Evolutionary conservation across 2,888 invertebrate genomes (phyloP), one percentile per base, ranked within the genome.

Genomic region (Cheilosia variabilis): DNA sequence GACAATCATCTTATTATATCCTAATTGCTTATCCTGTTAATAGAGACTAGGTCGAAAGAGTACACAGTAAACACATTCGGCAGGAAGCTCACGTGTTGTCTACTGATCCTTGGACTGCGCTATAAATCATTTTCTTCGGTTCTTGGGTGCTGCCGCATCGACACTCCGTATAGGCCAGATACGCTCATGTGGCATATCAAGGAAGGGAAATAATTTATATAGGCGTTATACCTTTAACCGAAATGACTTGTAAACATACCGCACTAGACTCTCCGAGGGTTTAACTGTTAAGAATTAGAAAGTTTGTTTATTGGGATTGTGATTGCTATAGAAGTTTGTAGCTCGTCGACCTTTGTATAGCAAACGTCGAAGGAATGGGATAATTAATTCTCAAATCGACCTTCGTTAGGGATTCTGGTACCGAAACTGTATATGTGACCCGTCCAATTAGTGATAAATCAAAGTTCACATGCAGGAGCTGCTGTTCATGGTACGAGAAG

Each of bases 211-310:
- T 62, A 62, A 77, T 55, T 77, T 77, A 68, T 77, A 52, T 62
- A 60, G 68, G 24, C 60, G 60, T 52, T 53, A 34, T 77, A 68
- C 60, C 53, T 62, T 62, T 53, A 62, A 68, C 77, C 76, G 17
- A 68, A 43, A 76, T 76, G 68, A 76, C 68, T 76, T 76, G 76
- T 60, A 60, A 53, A 60, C 68, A 68, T 34, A 45, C 60, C 53
- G 43, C 66, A 22, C 34, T 27, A 53, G 66, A 22, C 47, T 43
- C 10, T 45, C 19, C 24, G 0, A 4, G 52, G 9, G 50, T 13
- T 62, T 62, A 60, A 58, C 19, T 58, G 57, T 52, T 52, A 76
- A 52, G 76, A 68, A 77, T 43, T 77, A 60, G 45, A 60, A 60
- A 68, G 52, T 72, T 60, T 76, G 66, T 53, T 45, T 43, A 27